A percentile compares a stretch with the other conserved stretches of the same genome.
Evolutionary conservation across 2,888 invertebrate species (phyloP).

Genomic region (Pedicia rivosa): DNA sequence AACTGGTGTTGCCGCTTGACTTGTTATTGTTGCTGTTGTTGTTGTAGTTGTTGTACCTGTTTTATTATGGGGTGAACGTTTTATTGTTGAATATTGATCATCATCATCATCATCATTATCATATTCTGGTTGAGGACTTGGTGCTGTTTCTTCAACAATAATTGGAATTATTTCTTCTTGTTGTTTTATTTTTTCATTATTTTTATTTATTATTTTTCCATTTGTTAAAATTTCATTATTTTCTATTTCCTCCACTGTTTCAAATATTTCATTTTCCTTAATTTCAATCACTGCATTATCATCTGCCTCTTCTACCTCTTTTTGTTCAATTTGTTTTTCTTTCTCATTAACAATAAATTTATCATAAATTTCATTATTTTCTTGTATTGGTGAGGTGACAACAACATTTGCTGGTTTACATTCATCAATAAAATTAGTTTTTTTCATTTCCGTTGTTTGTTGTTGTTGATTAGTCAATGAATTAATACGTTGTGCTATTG

Average conservation of each 20-base stretch:
- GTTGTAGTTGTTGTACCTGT: slow-evolving; percentile 23
- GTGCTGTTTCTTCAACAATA: slow-evolving; percentile 17
- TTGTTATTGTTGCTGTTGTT: background rate
- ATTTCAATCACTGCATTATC: slow-evolving; percentile 15
- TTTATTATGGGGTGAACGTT: slow-evolving; percentile 48
- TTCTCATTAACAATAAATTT: too few species aligned
- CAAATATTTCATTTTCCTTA: background rate
- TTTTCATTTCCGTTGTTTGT: background rate
- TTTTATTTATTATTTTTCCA: background rate
- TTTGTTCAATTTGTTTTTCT: too few species aligned
- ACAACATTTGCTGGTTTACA: slow-evolving; percentile 53
- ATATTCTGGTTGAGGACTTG: slow-evolving; percentile 20
- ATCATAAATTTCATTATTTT: slow-evolving; percentile 38
- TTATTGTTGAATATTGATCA: slow-evolving; percentile 56
- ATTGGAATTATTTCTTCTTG: background rate
- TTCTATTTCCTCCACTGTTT: background rate
- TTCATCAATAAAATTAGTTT: background rate
- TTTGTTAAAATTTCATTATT: too few species aligned
- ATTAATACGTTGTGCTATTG: slow-evolving; percentile 46
- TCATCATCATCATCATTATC: slow-evolving; percentile 46
- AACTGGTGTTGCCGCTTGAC: slow-evolving; percentile 21
- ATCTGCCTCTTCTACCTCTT: slow-evolving; percentile 16
- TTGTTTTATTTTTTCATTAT: background rate
- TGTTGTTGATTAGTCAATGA: slow-evolving; percentile 30
- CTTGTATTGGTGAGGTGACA: slow-evolving; percentile 47